A percentile compares a stretch with the other conserved stretches of the same genome.
Evolutionary conservation across 2,113 vertebrate genomes (phyloP).

Genomic region (Alouatta palliata): DNA sequence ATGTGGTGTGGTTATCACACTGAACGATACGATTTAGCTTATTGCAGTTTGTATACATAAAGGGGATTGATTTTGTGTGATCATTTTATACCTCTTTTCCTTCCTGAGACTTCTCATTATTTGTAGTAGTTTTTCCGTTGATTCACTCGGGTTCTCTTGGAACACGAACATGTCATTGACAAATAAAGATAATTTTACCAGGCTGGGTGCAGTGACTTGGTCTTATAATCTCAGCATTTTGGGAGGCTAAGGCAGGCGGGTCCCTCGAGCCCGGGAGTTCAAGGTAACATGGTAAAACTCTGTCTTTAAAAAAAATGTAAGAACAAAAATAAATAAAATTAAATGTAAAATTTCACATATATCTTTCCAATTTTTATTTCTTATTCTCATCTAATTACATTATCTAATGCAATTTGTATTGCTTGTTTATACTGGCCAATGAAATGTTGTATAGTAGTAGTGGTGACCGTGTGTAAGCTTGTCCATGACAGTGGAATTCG

Average conservation of each 20-base stretch:
- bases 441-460: not conserved
- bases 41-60: not conserved
- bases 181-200: constrained; percentile 38
- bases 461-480: not conserved
- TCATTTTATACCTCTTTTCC: constrained; percentile 16
- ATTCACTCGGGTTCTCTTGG: constrained; percentile 1
- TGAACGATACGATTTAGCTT: not conserved
- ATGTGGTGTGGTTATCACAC: not conserved
- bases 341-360: not conserved
- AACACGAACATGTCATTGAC: not conserved
- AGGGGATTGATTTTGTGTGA: not conserved
- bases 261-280: too few species aligned
- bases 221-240: too few species aligned
- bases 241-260: too few species aligned
- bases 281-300: too few species aligned
- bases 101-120: not conserved
- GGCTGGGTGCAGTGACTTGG: too few species aligned
- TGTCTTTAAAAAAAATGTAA: too few species aligned
- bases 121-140: constrained; percentile 1
- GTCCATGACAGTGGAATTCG: not conserved
- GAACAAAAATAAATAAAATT: too few species aligned
- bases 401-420: not conserved
- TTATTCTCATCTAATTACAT: constrained; percentile 17
- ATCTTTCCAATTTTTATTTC: not conserved
- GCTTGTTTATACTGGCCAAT: not conserved